phyloP scores from a whole-genome alignment of 2,797 vertebrate genomes.

The Paedocypris micromegethes region DNA sequence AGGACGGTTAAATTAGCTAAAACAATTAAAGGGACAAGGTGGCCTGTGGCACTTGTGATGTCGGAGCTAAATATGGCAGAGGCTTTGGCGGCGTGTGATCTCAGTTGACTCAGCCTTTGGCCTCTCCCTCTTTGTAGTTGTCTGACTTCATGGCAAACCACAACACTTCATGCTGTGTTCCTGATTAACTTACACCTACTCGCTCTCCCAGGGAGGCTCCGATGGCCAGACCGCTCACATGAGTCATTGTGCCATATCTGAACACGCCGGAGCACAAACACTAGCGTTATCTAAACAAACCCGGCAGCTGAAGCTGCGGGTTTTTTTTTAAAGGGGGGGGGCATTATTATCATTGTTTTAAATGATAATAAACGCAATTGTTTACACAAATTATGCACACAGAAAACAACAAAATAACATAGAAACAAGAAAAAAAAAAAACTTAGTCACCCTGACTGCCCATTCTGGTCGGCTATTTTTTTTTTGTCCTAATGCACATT shows the following conservation, averaged over 20 bases:
- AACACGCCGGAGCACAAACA: conserved; percentile 19
- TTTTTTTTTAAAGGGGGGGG: conserved; percentile 29
- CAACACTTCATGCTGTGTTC: conserved; percentile 64
- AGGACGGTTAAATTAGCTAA: conserved; percentile 62
- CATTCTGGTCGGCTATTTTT: too few species aligned
- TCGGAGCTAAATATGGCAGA: conserved; percentile 63
- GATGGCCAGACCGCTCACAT: conserved; percentile 55
- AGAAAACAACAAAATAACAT: too few species aligned
- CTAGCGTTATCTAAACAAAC: conserved; percentile 47
- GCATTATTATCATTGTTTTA: background rate
- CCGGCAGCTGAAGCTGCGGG: conserved; percentile 40
- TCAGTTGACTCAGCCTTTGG: conserved; percentile 42
- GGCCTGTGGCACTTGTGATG: conserved; percentile 64
- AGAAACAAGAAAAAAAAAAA: too few species aligned
- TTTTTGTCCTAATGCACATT: too few species aligned
- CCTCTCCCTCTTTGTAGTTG: conserved; percentile 58
- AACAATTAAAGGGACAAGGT: conserved; percentile 65
- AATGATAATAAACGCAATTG: too few species aligned
- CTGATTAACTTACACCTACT: conserved; percentile 75
- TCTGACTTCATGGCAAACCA: conserved; percentile 58
- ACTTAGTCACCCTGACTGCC: too few species aligned
- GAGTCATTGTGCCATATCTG: conserved; percentile 60
- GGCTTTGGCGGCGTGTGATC: conserved; percentile 51
- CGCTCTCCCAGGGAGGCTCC: conserved; percentile 56
- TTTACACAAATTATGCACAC: too few species aligned